Evolutionary conservation across 2,888 invertebrate species (phyloP), one percentile per base, ranked within the genome.

Genomic region (Lymantria monacha): DNA sequence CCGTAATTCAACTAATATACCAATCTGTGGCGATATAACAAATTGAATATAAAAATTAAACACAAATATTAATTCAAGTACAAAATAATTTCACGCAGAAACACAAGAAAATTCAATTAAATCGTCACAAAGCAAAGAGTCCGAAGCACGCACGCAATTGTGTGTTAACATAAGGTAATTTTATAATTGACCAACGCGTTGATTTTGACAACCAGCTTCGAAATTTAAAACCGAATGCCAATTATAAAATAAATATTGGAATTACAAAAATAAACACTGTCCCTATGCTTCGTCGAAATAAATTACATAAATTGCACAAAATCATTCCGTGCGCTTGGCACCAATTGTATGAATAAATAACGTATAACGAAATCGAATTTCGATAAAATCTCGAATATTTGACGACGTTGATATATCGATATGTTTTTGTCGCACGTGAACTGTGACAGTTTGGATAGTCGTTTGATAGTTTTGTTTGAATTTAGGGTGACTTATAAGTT

Each of bases 241-340:
- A 72, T 74, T 64, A 46, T 55, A 69, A 76, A 72, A 70, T 70
- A 77, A 76, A 76, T 70, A 76, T 65, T 68, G 61, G 3, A 30
- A 44, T 51, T 48, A 48, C 61, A 59, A 54, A 61, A 70, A 64
- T 66, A 75, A 77, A 74, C 63, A 66, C 14, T 44, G 48, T 42
- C 54, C 54, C 52, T 3, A 2, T 63, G 57, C 51, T 48, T 58
- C 54, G 54, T 51, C 44, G 61, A 69, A 74, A 67, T 72, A 60
- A 72, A 71, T 74, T 70, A 72, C 57, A 66, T 55, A 53, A 69
- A 69, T 62, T 63, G 54, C 61, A 53, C 62, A 60, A 67, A 74
- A 68, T 66, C 55, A 57, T 56, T 53, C 49, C 51, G 57, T 66
- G 63, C 63, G 53, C 68, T 70, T 67, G 59, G 55, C 58, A 53